Conservation (phyloP, 2,888 invertebrate genomes). For the Congeria kusceri region DNA sequence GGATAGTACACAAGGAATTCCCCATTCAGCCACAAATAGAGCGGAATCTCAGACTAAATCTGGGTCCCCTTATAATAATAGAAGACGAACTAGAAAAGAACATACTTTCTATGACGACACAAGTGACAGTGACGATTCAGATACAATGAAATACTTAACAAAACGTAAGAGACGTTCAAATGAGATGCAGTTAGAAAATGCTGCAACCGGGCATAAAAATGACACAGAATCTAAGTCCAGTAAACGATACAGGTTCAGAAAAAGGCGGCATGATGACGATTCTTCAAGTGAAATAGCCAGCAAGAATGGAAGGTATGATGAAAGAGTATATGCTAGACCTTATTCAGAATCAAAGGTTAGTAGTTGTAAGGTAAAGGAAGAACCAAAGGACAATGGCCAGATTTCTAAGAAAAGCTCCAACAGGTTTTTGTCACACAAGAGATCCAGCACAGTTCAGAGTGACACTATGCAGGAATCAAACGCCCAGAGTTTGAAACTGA, state of each 20-base stretch:
- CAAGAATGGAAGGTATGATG: not conserved
- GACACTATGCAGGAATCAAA: conserved; percentile 7
- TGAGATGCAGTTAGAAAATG: no score
- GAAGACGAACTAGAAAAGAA: no score
- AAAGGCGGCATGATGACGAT: conserved; percentile 5
- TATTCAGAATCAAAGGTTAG: no score
- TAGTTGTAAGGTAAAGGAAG: no score
- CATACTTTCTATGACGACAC: conserved; percentile 10
- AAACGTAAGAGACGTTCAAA: conserved; percentile 13
- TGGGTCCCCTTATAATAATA: not conserved
- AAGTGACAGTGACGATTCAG: conserved; percentile 35
- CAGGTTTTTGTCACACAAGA: not conserved
- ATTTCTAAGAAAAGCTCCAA: no score
- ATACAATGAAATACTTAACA: conserved; percentile 45
- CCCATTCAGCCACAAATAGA: not conserved
- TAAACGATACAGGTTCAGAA: conserved; percentile 19
- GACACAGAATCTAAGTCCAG: no score
- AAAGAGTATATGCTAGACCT: not conserved
- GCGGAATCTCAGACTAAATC: not conserved
- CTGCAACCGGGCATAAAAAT: no score
- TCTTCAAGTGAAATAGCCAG: not conserved
- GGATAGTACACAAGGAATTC: conserved; percentile 29
- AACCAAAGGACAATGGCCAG: no score
- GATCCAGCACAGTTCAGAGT: conserved; percentile 15
- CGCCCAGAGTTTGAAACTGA: conserved; percentile 57